A percentile compares a stretch with the other conserved stretches of the same genome.
phyloP scores from a whole-genome alignment of 2,113 vertebrate genomes.

The Drymodes brunneopygia region DNA sequence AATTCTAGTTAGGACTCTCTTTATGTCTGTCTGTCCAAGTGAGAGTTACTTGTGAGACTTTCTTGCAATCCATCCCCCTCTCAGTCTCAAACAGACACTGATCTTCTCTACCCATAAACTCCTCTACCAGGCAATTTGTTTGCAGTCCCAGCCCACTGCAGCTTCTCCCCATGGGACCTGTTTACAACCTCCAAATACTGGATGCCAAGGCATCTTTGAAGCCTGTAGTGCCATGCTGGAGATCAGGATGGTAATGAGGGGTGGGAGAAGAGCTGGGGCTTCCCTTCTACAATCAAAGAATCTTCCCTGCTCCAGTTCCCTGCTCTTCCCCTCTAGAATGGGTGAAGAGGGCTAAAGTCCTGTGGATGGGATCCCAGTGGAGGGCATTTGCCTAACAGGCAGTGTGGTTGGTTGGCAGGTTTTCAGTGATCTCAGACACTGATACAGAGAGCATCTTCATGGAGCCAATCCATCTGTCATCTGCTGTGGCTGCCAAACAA shows the following conservation, averaged over 20 bases:
- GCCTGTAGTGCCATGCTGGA: neutral
- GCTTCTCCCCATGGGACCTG: neutral
- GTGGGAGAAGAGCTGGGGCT: neutral
- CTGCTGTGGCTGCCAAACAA: conserved; percentile 87
- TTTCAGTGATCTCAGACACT: conserved; percentile 83
- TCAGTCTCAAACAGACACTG: neutral
- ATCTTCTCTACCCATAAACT: neutral
- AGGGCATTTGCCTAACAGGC: neutral
- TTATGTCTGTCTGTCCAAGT: neutral
- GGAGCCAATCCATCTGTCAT: conserved; percentile 96
- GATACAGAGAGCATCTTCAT: conserved; percentile 94
- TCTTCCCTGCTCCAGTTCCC: neutral
- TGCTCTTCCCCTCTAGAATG: neutral
- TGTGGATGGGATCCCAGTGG: neutral
- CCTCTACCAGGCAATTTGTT: neutral
- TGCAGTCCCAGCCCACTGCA: neutral
- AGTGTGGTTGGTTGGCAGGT: conserved; percentile 72
- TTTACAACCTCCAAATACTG: neutral
- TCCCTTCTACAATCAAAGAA: neutral
- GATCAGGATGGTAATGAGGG: neutral
- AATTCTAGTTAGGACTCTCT: neutral
- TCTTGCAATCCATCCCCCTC: neutral
- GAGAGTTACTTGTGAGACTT: neutral
- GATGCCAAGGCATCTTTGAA: neutral
- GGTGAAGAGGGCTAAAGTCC: neutral